A percentile compares a stretch with the other conserved stretches of the same genome.
Evolutionary conservation across 1,140 invertebrate species (phyloP).

Genomic region (Zaprionus gabonicus): DNA sequence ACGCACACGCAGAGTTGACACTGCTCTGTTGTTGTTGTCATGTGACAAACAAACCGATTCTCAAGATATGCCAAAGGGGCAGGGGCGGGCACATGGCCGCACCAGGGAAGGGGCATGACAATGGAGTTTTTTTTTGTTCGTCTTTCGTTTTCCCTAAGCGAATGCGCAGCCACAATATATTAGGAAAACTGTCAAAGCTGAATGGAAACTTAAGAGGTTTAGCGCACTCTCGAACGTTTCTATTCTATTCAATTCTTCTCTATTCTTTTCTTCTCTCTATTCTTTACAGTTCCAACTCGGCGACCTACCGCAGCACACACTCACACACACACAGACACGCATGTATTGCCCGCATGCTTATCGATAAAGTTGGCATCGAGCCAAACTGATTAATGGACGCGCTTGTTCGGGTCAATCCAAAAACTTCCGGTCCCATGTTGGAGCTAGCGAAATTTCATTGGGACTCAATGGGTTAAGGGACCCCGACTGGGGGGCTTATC

Average conservation of each 20-base stretch:
- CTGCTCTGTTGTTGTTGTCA: conserved; percentile 41
- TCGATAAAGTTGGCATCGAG: conserved; percentile 71
- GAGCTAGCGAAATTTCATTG: background rate
- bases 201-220: conserved; percentile 83
- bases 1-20: conserved; percentile 15
- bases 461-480: background rate
- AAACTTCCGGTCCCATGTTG: conserved; percentile 57
- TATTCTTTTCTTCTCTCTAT: conserved; percentile 40
- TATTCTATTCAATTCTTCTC: conserved; percentile 35
- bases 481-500: conserved; percentile 49
- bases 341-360: conserved; percentile 15
- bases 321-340: background rate
- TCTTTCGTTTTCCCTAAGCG: conserved; percentile 45
- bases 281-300: conserved; percentile 12
- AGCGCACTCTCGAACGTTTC: conserved; percentile 72
- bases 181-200: conserved; percentile 81
- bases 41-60: conserved; percentile 70
- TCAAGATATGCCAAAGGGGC: conserved; percentile 50
- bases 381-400: conserved; percentile 52
- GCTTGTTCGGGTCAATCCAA: conserved; percentile 30
- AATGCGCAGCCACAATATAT: conserved; percentile 73
- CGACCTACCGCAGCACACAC: conserved; percentile 64
- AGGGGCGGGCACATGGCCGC: background rate
- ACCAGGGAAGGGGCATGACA: conserved; percentile 36
- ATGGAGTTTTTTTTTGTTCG: conserved; percentile 48